Base-by-base conservation (phyloP, 1,140 invertebrate genomes). In the Heterodera carotae region DNA sequence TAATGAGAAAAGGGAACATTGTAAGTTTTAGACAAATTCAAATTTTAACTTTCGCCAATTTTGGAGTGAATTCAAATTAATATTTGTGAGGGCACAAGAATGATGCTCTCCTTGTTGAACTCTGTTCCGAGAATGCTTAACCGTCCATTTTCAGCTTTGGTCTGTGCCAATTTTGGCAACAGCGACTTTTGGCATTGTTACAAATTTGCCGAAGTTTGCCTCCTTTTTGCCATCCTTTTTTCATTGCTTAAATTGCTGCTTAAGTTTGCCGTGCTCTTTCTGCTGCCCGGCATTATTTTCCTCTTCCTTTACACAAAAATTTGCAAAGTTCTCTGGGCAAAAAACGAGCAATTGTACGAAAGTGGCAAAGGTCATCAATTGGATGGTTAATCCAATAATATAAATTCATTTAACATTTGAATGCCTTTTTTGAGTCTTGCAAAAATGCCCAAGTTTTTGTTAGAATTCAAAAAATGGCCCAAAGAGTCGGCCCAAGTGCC, bases 321-420 rank as follows among this genome's bases (percentile, higher is more conserved):
- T 43, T 75, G 77, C 34, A 72, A 56, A 59, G 82, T 84, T 74
- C 81, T 86, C 18, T 86, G 85, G 85, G 72, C 82, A 22, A 86
- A 88, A 70, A 87, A 88, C 75, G 64, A 72, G 12, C 77, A 84
- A 31, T 77, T 86, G 22, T 81, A 86, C 68, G 83, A 82, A 71
- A 80, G 80, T 67, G 62, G 53, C 12, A 53, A 72, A 39, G 43
- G 43, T 39, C 6, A 67, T n/a, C n/a, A 67, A 22, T 22, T 25
- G 18, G 31, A 22, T n/a, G n/a, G n/a, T n/a, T n/a, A n/a, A n/a
- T n/a, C n/a, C n/a, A n/a, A n/a, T n/a, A n/a, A n/a, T n/a, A n/a
- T n/a, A n/a, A n/a, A n/a, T n/a, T n/a, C n/a, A 36, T 68, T 22
- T 27, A 5, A 27, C 33, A 34, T 27, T 68, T 68, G 39, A 6